phyloP scores from a whole-genome alignment of 2,113 vertebrate genomes.

The Syngnathus floridae region DNA sequence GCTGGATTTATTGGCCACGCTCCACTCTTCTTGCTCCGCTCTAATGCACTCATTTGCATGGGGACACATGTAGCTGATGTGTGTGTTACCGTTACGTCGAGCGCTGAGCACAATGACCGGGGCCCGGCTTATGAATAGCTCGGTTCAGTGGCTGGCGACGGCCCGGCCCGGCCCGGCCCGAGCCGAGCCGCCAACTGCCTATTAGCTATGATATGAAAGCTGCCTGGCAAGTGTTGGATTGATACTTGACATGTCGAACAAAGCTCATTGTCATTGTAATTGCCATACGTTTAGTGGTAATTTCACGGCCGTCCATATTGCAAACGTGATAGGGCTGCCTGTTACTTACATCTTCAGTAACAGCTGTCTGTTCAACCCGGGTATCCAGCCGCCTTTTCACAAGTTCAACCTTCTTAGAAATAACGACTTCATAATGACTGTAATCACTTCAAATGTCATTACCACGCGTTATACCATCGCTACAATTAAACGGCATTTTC shows the following conservation, averaged over 20 bases:
- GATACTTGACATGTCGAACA: conserved; percentile 68
- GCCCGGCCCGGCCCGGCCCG: conserved; percentile 49
- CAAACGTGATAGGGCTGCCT: conserved; percentile 64
- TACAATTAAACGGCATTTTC: conserved; percentile 61
- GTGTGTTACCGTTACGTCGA: conserved; percentile 65
- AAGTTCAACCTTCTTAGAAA: conserved; percentile 70
- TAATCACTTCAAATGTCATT: conserved; percentile 82
- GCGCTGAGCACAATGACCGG: conserved; percentile 54
- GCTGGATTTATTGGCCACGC: conserved; percentile 70
- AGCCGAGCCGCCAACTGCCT: conserved; percentile 60
- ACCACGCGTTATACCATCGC: conserved; percentile 68
- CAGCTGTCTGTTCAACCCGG: conserved; percentile 67
- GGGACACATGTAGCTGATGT: conserved; percentile 63
- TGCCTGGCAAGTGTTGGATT: conserved; percentile 68
- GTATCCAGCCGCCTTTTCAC: conserved; percentile 59
- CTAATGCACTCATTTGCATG: conserved; percentile 72
- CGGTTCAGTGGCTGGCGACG: conserved; percentile 58
- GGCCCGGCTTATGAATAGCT: conserved; percentile 59
- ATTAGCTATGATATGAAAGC: conserved; percentile 71
- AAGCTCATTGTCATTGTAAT: conserved; percentile 73
- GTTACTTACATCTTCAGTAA: conserved; percentile 69
- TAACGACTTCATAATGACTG: conserved; percentile 82
- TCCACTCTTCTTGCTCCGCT: conserved; percentile 57
- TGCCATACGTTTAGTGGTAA: conserved; percentile 69
- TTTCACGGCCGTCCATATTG: conserved; percentile 70